These are phyloP conservation scores for Sus cebifrons DNA, from an alignment of 2,797 vertebrate species.

Conservation along the genomic window DNA sequence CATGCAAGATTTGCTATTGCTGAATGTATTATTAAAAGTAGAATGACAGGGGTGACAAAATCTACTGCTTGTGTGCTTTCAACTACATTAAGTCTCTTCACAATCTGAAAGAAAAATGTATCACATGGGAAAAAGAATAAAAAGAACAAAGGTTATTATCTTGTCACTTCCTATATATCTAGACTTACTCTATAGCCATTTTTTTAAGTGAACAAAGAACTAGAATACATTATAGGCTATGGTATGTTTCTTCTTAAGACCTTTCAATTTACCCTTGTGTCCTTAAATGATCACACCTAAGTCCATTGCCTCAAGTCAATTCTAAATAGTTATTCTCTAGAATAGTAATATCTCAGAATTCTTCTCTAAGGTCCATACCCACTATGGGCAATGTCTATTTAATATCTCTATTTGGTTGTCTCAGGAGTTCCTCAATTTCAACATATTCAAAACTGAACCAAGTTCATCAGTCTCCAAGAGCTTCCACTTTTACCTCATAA, in stretches of 20 bases:
- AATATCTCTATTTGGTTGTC: background rate
- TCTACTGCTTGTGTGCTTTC: conserved; percentile 68
- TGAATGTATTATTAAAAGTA: conserved; percentile 75
- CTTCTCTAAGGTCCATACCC: conserved; percentile 4
- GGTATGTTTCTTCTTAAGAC: conserved; percentile 42
- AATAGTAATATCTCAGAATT: conserved; percentile 16
- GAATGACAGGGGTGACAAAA: conserved; percentile 81
- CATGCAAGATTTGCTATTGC: conserved; percentile 45
- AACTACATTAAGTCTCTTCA: conserved; percentile 63
- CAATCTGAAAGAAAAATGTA: conserved; percentile 78
- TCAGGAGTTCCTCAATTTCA: conserved; percentile 19
- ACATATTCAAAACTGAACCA: background rate
- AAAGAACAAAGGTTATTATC: conserved; percentile 83
- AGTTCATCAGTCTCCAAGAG: background rate
- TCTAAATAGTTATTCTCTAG: background rate
- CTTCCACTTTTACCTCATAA: background rate
- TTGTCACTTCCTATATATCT: conserved; percentile 78
- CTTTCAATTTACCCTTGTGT: conserved; percentile 42
- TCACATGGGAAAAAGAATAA: conserved; percentile 78
- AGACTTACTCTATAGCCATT: conserved; percentile 24
- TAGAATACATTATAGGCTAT: background rate
- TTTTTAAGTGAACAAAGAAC: conserved; percentile 70
- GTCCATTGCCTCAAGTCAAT: conserved; percentile 13
- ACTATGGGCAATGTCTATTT: background rate
- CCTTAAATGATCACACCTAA: conserved; percentile 36